A percentile compares a stretch with the other conserved stretches of the same genome.
Evolutionary conservation across 2,888 invertebrate genomes (phyloP).

Genomic region (Amiota mariae): DNA sequence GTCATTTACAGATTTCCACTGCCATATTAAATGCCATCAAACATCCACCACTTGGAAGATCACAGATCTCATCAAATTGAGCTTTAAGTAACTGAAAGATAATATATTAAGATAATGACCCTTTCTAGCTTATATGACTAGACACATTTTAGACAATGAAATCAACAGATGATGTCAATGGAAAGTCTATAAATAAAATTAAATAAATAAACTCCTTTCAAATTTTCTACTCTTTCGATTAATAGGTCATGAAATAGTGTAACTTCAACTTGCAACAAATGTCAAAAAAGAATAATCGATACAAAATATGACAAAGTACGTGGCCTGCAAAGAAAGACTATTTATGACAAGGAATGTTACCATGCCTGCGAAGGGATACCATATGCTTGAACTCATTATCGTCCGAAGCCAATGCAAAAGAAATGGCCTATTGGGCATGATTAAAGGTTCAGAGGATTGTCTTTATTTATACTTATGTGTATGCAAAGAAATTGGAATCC

Average conservation of each 20-base stretch:
- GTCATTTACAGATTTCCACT: no score
- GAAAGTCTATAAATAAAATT: not conserved
- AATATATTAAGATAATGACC: not conserved
- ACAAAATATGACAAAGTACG: constrained; percentile 63
- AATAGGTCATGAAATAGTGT: constrained; percentile 60
- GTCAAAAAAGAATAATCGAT: constrained; percentile 54
- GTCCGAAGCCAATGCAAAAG: constrained; percentile 62
- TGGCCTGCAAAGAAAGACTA: constrained; percentile 60
- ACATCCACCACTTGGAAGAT: no score
- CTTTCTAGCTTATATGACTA: no score
- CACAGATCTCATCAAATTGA: constrained; percentile 50
- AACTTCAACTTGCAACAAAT: constrained; percentile 59
- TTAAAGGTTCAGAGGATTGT: constrained; percentile 75
- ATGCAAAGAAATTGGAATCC: constrained; percentile 56
- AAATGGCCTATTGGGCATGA: constrained; percentile 60
- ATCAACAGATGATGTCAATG: no score
- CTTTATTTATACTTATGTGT: constrained; percentile 74
- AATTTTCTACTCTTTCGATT: constrained; percentile 48
- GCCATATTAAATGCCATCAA: no score
- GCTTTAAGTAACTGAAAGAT: constrained; percentile 45
- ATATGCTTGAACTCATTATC: constrained; percentile 66
- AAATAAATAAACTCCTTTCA: constrained; percentile 17
- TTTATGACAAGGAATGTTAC: constrained; percentile 57
- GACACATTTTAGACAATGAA: no score
- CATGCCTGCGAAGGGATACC: constrained; percentile 63